Conservation (phyloP, 2,888 invertebrate species). For the Epiblema foenella region DNA sequence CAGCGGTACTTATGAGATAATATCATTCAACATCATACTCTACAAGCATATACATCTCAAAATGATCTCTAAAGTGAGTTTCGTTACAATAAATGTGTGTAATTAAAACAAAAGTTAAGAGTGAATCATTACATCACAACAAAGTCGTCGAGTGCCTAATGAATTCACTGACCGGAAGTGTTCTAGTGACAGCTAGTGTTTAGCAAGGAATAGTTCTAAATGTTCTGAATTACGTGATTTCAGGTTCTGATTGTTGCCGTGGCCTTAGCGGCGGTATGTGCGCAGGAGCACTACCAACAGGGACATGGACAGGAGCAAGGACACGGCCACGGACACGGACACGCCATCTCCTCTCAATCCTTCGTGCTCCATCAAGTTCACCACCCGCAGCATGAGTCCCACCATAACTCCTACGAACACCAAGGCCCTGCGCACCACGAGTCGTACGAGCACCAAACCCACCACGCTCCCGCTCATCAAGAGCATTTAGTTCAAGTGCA, state of each 20-base stretch:
- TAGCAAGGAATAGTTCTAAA: not conserved
- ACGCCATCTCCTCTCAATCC: slow-evolving; percentile 57
- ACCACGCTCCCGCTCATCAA: slow-evolving; percentile 30
- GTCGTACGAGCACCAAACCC: slow-evolving; percentile 7
- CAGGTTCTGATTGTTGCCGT: slow-evolving; percentile 47
- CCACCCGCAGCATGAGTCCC: slow-evolving; percentile 42
- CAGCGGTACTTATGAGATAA: slow-evolving; percentile 48
- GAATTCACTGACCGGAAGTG: not conserved
- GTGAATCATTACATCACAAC: slow-evolving; percentile 15
- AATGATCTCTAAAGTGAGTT: slow-evolving; percentile 64
- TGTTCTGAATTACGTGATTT: slow-evolving; percentile 1
- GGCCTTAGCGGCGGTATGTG: slow-evolving; percentile 51
- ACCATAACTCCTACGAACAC: slow-evolving; percentile 24
- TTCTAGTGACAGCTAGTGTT: slow-evolving; percentile 15
- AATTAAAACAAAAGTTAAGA: slow-evolving; percentile 18
- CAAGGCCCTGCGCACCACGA: slow-evolving; percentile 17
- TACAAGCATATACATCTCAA: slow-evolving; percentile 53
- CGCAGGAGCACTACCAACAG: slow-evolving; percentile 55
- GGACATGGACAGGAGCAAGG: slow-evolving; percentile 46
- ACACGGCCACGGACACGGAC: slow-evolving; percentile 45
- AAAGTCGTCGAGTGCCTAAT: slow-evolving; percentile 3
- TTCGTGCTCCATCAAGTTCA: slow-evolving; percentile 52
- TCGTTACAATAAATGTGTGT: slow-evolving; percentile 13
- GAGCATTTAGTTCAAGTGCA: slow-evolving; percentile 26
- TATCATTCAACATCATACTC: slow-evolving; percentile 60